Evolutionary conservation across 2,888 invertebrate species (phyloP).

Genomic region (Scaptomyza parva): DNA sequence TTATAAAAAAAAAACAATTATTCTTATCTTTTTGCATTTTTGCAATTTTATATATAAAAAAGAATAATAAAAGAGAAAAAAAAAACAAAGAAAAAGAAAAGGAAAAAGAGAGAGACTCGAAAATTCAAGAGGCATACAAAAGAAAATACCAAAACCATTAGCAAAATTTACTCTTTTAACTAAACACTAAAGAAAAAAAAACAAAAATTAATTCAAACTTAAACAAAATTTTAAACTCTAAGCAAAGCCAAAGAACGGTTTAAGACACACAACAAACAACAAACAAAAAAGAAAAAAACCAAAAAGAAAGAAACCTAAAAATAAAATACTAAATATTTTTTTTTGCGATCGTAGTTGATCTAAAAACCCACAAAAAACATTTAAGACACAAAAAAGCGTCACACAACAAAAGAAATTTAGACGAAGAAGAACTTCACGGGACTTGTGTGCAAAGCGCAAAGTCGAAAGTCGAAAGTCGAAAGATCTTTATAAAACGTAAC

Average conservation of each 20-base stretch:
- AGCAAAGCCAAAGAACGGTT: slow-evolving; percentile 69
- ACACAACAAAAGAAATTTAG: slow-evolving; percentile 30
- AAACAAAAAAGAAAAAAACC: slow-evolving; percentile 27
- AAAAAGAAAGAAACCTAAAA: slow-evolving; percentile 25
- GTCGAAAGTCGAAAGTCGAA: no score
- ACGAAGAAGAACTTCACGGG: slow-evolving; percentile 62
- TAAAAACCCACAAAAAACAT: slow-evolving; percentile 66
- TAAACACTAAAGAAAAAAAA: slow-evolving; percentile 65
- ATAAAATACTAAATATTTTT: slow-evolving; percentile 49
- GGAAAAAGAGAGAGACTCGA: slow-evolving; percentile 43
- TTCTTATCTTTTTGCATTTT: slow-evolving; percentile 85
- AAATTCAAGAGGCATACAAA: slow-evolving; percentile 43
- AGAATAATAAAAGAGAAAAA: slow-evolving; percentile 38
- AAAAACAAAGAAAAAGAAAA: slow-evolving; percentile 49
- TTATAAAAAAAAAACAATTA: slow-evolving; percentile 66
- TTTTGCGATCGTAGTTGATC: slow-evolving; percentile 82
- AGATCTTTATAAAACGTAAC: slow-evolving; percentile 55
- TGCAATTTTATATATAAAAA: slow-evolving; percentile 84
- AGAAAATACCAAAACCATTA: slow-evolving; percentile 71
- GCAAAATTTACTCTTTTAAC: slow-evolving; percentile 85
- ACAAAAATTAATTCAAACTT: slow-evolving; percentile 70
- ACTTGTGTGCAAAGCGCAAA: slow-evolving; percentile 85
- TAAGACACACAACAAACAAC: slow-evolving; percentile 33
- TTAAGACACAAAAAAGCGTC: slow-evolving; percentile 16
- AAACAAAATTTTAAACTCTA: slow-evolving; percentile 78